Conservation (phyloP, 2,888 invertebrate genomes). For the Macaria notata region DNA sequence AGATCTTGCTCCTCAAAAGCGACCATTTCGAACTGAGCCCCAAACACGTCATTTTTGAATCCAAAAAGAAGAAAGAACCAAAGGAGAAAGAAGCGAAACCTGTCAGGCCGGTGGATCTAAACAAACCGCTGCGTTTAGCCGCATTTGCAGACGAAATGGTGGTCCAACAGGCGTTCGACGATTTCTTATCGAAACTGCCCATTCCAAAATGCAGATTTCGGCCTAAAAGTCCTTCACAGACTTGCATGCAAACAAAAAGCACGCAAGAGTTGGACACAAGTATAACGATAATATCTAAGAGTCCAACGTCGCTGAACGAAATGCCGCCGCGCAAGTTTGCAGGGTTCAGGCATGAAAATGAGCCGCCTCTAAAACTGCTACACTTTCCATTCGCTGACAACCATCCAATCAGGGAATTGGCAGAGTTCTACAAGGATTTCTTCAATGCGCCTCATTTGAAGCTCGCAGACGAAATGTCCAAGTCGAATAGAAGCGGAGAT, state of each 20-base stretch:
- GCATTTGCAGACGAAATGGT: constrained; percentile 86
- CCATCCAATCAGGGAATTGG: constrained; percentile 87
- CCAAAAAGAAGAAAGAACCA: constrained; percentile 82
- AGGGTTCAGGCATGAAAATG: constrained; percentile 73
- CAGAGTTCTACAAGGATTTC: constrained; percentile 91
- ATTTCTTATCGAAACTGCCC: constrained; percentile 64
- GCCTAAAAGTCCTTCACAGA: constrained; percentile 41
- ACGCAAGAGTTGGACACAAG: constrained; percentile 59
- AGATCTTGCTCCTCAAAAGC: constrained; percentile 92
- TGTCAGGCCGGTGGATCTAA: constrained; percentile 81
- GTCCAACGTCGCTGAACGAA: constrained; percentile 63
- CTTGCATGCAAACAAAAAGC: constrained; percentile 53
- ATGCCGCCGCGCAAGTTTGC: constrained; percentile 72
- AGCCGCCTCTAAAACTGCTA: constrained; percentile 86
- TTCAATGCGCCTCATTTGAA: constrained; percentile 85
- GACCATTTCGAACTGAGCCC: constrained; percentile 94
- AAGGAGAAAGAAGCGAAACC: constrained; percentile 57
- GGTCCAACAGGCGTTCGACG: constrained; percentile 58
- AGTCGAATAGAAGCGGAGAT: constrained; percentile 45
- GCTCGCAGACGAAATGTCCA: constrained; percentile 50
- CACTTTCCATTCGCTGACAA: constrained; percentile 90
- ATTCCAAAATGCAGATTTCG: constrained; percentile 64
- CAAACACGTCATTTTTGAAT: constrained; percentile 82
- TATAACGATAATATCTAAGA: constrained; percentile 52
- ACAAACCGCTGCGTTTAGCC: constrained; percentile 87